Conservation (phyloP, 2,113 vertebrate genomes). For the Litocranius walleri region DNA sequence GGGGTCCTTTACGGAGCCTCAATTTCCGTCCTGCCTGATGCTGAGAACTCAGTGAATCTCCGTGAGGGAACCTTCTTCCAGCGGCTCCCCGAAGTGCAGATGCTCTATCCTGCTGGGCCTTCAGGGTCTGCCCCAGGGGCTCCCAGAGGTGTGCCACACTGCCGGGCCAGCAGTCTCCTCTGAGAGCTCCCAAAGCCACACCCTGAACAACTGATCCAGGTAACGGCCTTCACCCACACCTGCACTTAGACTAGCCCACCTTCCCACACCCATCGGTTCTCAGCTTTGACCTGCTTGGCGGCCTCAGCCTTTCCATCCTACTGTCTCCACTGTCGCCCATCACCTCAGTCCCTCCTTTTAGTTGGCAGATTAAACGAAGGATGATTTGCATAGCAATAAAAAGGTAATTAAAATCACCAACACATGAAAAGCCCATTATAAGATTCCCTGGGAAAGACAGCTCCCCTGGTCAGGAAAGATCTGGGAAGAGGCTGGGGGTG, state of each 20-base stretch:
- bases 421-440: slow-evolving; percentile 62
- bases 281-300: not conserved
- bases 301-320: not conserved
- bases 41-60: not conserved
- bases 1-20: not conserved
- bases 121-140: not conserved
- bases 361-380: slow-evolving; percentile 59
- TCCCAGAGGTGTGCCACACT: accelerated
- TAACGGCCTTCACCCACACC: accelerated
- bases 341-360: not conserved
- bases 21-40: not conserved
- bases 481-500: not conserved
- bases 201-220: accelerated
- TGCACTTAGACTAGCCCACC: not conserved
- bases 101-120: not conserved
- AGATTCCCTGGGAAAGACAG: slow-evolving; percentile 49
- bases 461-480: slow-evolving; percentile 53
- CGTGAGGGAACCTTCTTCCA: accelerated
- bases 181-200: accelerated
- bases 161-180: not conserved
- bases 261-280: accelerated
- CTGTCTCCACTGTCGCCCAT: not conserved
- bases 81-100: not conserved
- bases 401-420: slow-evolving; percentile 77
- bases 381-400: slow-evolving; percentile 77